These are phyloP conservation scores for Microvelia longipes DNA, from an alignment of 1,140 invertebrate genomes.

Conservation along the genomic window DNA sequence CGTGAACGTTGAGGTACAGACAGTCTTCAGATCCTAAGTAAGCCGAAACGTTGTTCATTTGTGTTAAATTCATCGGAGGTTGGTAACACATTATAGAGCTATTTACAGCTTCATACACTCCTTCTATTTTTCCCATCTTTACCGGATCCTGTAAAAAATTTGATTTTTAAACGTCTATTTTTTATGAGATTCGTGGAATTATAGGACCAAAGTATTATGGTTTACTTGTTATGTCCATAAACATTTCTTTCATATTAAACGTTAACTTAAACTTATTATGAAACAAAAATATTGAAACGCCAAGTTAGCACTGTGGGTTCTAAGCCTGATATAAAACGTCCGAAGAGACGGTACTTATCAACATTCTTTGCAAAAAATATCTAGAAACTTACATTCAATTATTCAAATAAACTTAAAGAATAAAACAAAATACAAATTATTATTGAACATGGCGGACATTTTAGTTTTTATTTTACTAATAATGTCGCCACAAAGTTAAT, in stretches of 20 bases:
- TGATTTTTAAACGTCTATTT: background rate
- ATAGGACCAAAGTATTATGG: background rate
- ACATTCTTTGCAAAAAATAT: too few relatives aligned
- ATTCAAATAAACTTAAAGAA: too few relatives aligned
- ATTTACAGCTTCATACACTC: background rate
- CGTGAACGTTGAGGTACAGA: conserved; percentile 48
- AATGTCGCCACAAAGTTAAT: too few relatives aligned
- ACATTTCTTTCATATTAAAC: background rate
- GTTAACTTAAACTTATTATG: too few relatives aligned
- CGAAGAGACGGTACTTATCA: too few relatives aligned
- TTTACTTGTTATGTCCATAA: background rate
- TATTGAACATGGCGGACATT: too few relatives aligned
- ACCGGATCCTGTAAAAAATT: background rate
- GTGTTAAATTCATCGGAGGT: background rate
- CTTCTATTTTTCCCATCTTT: background rate
- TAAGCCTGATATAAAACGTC: too few relatives aligned
- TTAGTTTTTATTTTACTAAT: too few relatives aligned
- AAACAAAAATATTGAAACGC: too few relatives aligned
- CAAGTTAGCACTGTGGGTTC: too few relatives aligned
- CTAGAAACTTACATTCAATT: too few relatives aligned
- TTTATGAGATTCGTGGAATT: background rate
- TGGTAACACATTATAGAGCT: background rate
- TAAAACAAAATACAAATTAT: too few relatives aligned
- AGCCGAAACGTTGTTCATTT: background rate
- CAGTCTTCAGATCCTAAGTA: conserved; percentile 44